Percentiles rank a stretch among this genome's conserved stretches.
Evolutionary conservation across 2,888 invertebrate species (phyloP).

Genomic region (Trilocha varians): DNA sequence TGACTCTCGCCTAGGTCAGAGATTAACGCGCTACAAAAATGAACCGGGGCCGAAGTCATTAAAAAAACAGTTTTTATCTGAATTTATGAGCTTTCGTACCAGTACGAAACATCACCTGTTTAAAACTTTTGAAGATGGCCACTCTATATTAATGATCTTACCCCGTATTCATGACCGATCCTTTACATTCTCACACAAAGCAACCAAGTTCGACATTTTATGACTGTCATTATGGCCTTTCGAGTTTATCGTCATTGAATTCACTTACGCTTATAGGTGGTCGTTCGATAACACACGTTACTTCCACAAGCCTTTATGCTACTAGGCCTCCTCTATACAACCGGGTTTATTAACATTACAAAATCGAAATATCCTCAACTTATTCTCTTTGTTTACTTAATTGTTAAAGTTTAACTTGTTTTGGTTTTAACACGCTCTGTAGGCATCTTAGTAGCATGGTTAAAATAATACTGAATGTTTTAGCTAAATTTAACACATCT

Average conservation of each 20-base stretch:
- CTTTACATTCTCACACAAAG: slow-evolving; percentile 22
- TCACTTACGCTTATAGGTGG: slow-evolving; percentile 12
- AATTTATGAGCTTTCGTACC: slow-evolving; percentile 11
- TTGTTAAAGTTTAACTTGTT: background rate
- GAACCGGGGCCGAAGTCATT: slow-evolving; percentile 6
- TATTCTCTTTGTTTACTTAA: background rate
- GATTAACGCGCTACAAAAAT: slow-evolving; percentile 12
- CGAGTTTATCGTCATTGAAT: slow-evolving; percentile 25
- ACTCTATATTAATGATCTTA: slow-evolving; percentile 9
- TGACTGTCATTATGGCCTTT: slow-evolving; percentile 16
- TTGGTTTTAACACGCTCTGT: too few species aligned
- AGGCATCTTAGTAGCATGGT: too few species aligned
- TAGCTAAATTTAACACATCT: slow-evolving; percentile 73
- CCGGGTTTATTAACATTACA: background rate
- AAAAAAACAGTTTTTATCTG: slow-evolving; percentile 10
- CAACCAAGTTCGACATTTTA: slow-evolving; percentile 17
- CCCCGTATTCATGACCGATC: slow-evolving; percentile 15
- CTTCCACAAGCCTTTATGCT: slow-evolving; percentile 6
- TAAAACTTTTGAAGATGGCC: slow-evolving; percentile 7
- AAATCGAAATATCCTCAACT: background rate
- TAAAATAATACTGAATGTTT: background rate
- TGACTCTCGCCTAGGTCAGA: slow-evolving; percentile 11
- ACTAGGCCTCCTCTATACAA: background rate
- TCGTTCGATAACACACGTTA: slow-evolving; percentile 7
- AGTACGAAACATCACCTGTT: slow-evolving; percentile 7